Evolutionary conservation across 1,140 invertebrate genomes (phyloP).

Genomic region (Drosophila kohkoa): DNA sequence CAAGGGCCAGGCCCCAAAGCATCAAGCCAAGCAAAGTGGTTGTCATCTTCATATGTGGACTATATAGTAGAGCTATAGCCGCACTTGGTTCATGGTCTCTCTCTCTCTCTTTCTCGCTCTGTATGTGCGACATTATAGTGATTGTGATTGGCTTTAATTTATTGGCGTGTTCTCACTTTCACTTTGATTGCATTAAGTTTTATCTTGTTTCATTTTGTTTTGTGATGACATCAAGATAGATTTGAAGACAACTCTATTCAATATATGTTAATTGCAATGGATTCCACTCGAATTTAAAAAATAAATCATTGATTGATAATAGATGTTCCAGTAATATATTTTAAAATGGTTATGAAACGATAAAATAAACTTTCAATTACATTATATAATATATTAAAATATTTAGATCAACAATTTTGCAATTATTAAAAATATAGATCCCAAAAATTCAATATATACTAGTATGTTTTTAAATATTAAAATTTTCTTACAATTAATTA

Average conservation of each 20-base stretch:
- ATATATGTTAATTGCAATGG: too few relatives aligned
- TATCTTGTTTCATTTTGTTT: conserved; percentile 31
- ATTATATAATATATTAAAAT: too few relatives aligned
- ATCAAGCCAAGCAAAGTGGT: conserved; percentile 40
- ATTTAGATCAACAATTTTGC: too few relatives aligned
- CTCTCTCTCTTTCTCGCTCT: not conserved
- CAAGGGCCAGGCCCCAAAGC: conserved; percentile 43
- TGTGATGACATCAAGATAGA: not conserved
- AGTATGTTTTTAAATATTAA: too few relatives aligned
- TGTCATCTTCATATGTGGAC: conserved; percentile 57
- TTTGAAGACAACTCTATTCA: not conserved
- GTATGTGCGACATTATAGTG: conserved; percentile 11
- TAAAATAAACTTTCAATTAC: too few relatives aligned
- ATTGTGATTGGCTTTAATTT: conserved; percentile 72
- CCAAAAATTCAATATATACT: too few relatives aligned
- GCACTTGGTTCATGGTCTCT: not conserved
- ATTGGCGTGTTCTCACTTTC: conserved; percentile 79
- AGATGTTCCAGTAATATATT: not conserved
- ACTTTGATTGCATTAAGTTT: conserved; percentile 70
- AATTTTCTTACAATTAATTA: too few relatives aligned
- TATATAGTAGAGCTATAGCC: conserved; percentile 21
- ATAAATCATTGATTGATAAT: not conserved
- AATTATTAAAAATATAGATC: too few relatives aligned
- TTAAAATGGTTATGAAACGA: too few relatives aligned
- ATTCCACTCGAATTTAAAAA: too few relatives aligned